Percentiles rank a stretch among this genome's conserved stretches.
phyloP scores from a whole-genome alignment of 2,113 vertebrate species.

The Peromyscus maniculatus region DNA sequence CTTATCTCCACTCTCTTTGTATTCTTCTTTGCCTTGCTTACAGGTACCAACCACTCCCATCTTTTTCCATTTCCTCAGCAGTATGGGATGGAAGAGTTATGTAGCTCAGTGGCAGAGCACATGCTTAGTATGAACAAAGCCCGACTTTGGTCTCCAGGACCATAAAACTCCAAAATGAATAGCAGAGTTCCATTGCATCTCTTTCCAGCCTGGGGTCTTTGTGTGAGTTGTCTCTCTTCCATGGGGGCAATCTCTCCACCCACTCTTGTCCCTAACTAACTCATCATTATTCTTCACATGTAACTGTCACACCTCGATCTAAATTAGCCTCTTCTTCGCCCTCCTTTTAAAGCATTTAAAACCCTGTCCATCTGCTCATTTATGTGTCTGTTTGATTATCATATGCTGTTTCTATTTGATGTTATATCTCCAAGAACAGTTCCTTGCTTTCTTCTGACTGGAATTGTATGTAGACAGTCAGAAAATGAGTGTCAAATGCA shows the following conservation, averaged over 20 bases:
- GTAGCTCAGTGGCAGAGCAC: neutral
- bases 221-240: neutral
- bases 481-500: neutral
- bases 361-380: neutral
- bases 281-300: neutral
- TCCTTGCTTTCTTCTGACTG: neutral
- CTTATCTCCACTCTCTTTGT: neutral
- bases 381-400: neutral
- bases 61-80: neutral
- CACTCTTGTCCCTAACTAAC: neutral
- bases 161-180: neutral
- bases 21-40: neutral
- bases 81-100: neutral
- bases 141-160: neutral
- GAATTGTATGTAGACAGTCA: neutral
- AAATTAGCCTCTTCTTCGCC: neutral
- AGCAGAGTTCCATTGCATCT: neutral
- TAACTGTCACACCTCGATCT: neutral
- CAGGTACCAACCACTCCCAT: fast-evolving
- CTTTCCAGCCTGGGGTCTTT: neutral
- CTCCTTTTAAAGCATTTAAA: neutral
- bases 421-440: fast-evolving
- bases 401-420: neutral
- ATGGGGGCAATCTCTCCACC: neutral
- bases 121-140: neutral